A percentile compares a stretch with the other conserved stretches of the same genome.
phyloP scores from a whole-genome alignment of 2,797 vertebrate species.

The Myoxocephalus aenaeus region DNA sequence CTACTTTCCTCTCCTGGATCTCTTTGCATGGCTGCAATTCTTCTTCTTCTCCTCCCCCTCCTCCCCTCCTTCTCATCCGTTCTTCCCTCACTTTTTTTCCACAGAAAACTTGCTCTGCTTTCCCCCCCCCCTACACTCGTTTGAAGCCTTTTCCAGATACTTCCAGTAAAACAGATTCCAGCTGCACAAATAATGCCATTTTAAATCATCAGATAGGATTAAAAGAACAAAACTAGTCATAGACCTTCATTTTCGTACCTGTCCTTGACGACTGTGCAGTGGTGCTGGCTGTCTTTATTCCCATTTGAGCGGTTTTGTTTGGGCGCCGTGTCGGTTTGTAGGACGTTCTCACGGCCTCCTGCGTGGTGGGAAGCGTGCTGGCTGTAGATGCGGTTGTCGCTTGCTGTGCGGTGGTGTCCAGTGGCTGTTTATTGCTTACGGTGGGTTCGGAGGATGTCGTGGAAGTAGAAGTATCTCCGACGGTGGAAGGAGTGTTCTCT shows the following conservation, averaged over 20 bases:
- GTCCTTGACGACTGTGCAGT: conserved; percentile 52
- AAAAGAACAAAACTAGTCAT: not conserved
- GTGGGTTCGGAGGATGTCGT: conserved; percentile 39
- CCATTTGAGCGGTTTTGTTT: conserved; percentile 42
- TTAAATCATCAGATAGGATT: conserved; percentile 46
- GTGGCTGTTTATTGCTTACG: conserved; percentile 19
- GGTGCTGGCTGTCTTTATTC: conserved; percentile 48
- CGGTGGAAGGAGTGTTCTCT: conserved; percentile 36
- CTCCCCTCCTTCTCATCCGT: conserved; percentile 56
- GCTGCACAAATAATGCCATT: conserved; percentile 78
- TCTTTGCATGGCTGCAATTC: conserved; percentile 44
- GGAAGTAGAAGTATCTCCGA: conserved; percentile 39
- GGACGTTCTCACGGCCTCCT: conserved; percentile 19
- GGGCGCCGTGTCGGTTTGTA: conserved; percentile 31
- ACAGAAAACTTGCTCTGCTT: conserved; percentile 59
- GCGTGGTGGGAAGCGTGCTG: conserved; percentile 29
- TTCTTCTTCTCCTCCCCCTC: conserved; percentile 16
- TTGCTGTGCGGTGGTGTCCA: no score
- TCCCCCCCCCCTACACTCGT: conserved; percentile 39
- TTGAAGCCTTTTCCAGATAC: conserved; percentile 66
- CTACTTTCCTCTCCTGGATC: conserved; percentile 45
- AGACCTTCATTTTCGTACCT: conserved; percentile 69
- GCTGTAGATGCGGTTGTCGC: conserved; percentile 39
- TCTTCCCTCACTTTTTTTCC: conserved; percentile 67
- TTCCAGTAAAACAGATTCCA: conserved; percentile 69